Evolutionary conservation across 2,888 invertebrate genomes (phyloP), one percentile per base, ranked within the genome.

Genomic region (Hylaea fasciaria): DNA sequence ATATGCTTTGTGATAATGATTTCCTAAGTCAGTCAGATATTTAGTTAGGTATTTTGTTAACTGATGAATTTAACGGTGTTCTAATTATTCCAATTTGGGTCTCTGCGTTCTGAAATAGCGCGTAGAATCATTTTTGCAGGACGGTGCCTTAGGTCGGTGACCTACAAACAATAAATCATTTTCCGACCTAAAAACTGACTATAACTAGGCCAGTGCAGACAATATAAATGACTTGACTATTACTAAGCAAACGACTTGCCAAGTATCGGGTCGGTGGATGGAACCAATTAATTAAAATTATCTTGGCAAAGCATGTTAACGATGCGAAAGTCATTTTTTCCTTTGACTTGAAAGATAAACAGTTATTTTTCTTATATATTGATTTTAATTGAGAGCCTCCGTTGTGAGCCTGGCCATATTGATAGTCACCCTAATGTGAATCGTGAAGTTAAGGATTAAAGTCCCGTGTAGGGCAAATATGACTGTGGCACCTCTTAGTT

Each of bases 201-300:
- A 35, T 40, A 57, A 47, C 52, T 57, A 46, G 50, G 52, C 29
- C 44, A 44, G 44, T 47, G 32, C n/a, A n/a, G 45, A 57, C 10
- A 53, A 52, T 44, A 57, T 56, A 57, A 62, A 62, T 62, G 61
- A 57, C 22, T 14, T 10, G 37, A 52, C 17, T 52, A 57, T 62
- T 62, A 62, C 61, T 1, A 32, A 49, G 61, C 61, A 49, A 12
- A 56, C 22, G 10, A 46, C 47, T 62, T 52, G 61, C 61, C 56
- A 62, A 62, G 48, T 39, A 46, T 47, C n/a, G 54, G 43, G 51
- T 32, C 22, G 46, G 17, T 45, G 50, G 52, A 44, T 14, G 16
- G 51, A 16, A 56, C 56, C 39, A 47, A 62, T 57, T 62, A 56
- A 62, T 62, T 56, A 52, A 37, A 51, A 41, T 60, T 50, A 53